Percentiles rank a stretch among this genome's conserved stretches.
phyloP scores from a whole-genome alignment of 2,888 invertebrate genomes.

The Drosophila nigritarsus region DNA sequence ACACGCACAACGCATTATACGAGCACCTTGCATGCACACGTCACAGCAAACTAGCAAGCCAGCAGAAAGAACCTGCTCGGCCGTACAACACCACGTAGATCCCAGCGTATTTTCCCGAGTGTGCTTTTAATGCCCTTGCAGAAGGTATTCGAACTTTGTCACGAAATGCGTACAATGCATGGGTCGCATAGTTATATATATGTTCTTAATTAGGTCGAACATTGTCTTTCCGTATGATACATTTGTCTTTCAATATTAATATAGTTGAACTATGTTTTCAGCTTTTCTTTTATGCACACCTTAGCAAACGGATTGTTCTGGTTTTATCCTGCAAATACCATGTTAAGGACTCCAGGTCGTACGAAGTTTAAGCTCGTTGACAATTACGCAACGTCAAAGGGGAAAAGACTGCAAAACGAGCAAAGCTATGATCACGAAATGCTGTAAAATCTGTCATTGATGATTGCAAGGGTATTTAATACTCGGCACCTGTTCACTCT shows the following conservation, averaged over 20 bases:
- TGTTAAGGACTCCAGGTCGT: not conserved
- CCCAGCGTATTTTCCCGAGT: constrained; percentile 36
- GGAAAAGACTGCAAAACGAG: not conserved
- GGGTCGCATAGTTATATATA: not conserved
- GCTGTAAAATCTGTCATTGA: not conserved
- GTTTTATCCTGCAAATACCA: not conserved
- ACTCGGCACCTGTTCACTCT: constrained; percentile 11
- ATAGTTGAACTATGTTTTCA: not conserved
- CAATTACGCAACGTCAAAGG: not conserved
- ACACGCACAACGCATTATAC: constrained; percentile 81
- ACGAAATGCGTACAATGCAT: constrained; percentile 5
- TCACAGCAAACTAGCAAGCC: constrained; percentile 38
- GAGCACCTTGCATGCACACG: constrained; percentile 78
- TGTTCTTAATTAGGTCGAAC: constrained; percentile 1
- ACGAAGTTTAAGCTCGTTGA: not conserved
- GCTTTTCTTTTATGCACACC: not conserved
- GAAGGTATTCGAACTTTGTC: constrained; percentile 3
- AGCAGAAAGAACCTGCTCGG: constrained; percentile 20
- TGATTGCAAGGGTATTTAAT: constrained; percentile 22
- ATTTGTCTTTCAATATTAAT: not conserved
- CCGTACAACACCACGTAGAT: constrained; percentile 11
- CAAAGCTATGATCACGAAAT: not conserved
- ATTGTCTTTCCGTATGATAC: not conserved
- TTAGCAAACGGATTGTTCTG: too few species aligned
- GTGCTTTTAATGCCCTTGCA: constrained; percentile 23